Conservation (phyloP, 2,888 invertebrate genomes). For the Drosophila putrida region DNA sequence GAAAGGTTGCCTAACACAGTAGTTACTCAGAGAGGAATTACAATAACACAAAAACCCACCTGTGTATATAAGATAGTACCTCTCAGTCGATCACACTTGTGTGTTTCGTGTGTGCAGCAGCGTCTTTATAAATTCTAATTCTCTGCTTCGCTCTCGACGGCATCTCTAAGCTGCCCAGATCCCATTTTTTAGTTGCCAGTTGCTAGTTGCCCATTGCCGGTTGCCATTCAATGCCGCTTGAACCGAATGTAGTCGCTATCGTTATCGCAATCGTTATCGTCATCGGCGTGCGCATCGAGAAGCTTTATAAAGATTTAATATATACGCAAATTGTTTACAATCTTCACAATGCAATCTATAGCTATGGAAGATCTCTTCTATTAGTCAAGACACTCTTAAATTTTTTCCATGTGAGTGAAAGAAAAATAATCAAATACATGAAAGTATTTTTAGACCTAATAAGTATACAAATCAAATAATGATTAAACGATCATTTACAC, state of each 20-base stretch:
- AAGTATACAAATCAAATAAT: too few relatives aligned
- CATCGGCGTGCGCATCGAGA: conserved; percentile 3
- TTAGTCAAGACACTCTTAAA: neutral
- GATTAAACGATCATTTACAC: too few relatives aligned
- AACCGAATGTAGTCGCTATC: conserved; percentile 17
- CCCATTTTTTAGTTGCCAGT: conserved; percentile 46
- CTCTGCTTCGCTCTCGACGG: conserved; percentile 23
- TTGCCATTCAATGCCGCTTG: conserved; percentile 43
- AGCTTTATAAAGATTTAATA: neutral
- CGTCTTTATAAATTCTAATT: conserved; percentile 22
- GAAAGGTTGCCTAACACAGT: neutral
- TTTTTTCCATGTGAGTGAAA: neutral
- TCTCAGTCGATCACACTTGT: conserved; percentile 2
- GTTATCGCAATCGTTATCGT: conserved; percentile 1
- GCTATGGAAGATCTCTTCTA: neutral
- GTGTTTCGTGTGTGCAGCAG: conserved; percentile 1
- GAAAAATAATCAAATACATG: neutral
- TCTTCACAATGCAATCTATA: neutral
- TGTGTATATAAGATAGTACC: neutral
- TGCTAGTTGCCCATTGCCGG: conserved; percentile 46
- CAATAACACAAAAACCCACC: neutral
- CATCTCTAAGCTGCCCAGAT: conserved; percentile 31
- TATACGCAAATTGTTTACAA: neutral
- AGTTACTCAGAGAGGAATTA: neutral
- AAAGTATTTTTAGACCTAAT: neutral